Evolutionary conservation across 2,888 invertebrate genomes (phyloP).

Genomic region (Hyles lineata): DNA sequence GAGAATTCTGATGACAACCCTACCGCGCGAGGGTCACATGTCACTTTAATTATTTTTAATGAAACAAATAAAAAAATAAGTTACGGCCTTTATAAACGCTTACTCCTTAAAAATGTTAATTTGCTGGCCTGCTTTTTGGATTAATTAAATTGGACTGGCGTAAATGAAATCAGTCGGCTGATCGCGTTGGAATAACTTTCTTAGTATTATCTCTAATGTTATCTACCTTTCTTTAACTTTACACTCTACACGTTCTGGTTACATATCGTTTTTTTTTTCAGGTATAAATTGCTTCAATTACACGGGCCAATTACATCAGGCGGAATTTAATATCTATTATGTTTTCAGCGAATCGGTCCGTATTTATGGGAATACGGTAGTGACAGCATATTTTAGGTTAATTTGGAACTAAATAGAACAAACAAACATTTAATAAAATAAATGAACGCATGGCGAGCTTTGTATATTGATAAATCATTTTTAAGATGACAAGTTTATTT

Average conservation of each 20-base stretch:
- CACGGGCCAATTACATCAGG: neutral
- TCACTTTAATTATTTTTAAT: slow-evolving; percentile 62
- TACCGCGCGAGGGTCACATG: slow-evolving; percentile 50
- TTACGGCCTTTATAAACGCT: slow-evolving; percentile 38
- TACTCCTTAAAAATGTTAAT: slow-evolving; percentile 28
- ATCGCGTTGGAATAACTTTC: slow-evolving; percentile 2
- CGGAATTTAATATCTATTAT: neutral
- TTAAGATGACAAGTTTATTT: no score
- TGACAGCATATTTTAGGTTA: neutral
- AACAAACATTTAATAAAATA: neutral
- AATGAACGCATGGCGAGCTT: neutral
- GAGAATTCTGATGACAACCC: slow-evolving; percentile 60
- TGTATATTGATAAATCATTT: neutral
- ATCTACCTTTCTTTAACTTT: neutral
- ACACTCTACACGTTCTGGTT: neutral
- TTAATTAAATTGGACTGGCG: slow-evolving; percentile 29
- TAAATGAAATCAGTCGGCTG: slow-evolving; percentile 15
- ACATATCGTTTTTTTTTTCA: neutral
- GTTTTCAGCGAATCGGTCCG: neutral
- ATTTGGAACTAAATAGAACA: neutral
- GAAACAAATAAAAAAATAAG: slow-evolving; percentile 52
- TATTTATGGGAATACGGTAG: neutral
- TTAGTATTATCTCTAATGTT: neutral
- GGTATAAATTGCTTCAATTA: neutral
- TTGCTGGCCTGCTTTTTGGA: slow-evolving; percentile 20